Evolutionary conservation across 2,797 vertebrate species (phyloP), one percentile per base, ranked within the genome.

Genomic region (Mycteria americana): DNA sequence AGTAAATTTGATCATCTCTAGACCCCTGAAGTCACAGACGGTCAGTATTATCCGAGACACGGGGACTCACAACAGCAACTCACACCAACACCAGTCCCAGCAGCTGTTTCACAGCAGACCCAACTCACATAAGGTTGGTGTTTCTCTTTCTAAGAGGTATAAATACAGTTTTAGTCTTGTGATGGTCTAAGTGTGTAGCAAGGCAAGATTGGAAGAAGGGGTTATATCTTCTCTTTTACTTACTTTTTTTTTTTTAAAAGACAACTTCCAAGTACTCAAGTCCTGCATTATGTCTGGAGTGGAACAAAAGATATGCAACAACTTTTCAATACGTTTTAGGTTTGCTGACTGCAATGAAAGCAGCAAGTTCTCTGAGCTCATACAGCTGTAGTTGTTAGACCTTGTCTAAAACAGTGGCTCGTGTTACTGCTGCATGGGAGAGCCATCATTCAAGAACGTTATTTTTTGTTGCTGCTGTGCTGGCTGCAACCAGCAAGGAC

Each of bases 41-140:
- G 98, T 98, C 82, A 99, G 97, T 96, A 98, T 98, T 91, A 97
- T 98, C 93, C 98, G 99, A 97, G 99, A 99, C 95, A 97, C 98
- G 0, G 99, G 98, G 96, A 98, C 98, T 97, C 99, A 98, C 95
- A 98, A 98, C 96, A 98, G 98, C 98, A 98, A 41, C 88, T 97
- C 98, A 30, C 97, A 98, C 50, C 98, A 98, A 48, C 97, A 98
- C 41, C 98, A 97, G 68, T 80, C 97, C 25, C 98, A 98, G 89
- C 97, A 97, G 67, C 98, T 98, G 39, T 98, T 98, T 89, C 98
- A 99, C 77, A 98, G 98, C 97, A 98, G 99, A 93, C 98, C 98
- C 94, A 99, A 97, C 98, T 99, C 98, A 54, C 99, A 99, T 96
- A 99, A 99, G 98, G 99, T 99, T 96, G 98, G 98, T 92, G 22